A percentile compares a stretch with the other conserved stretches of the same genome.
These are phyloP conservation scores for Garrulus glandarius DNA, from an alignment of 2,797 vertebrate genomes.

Conservation along the genomic window DNA sequence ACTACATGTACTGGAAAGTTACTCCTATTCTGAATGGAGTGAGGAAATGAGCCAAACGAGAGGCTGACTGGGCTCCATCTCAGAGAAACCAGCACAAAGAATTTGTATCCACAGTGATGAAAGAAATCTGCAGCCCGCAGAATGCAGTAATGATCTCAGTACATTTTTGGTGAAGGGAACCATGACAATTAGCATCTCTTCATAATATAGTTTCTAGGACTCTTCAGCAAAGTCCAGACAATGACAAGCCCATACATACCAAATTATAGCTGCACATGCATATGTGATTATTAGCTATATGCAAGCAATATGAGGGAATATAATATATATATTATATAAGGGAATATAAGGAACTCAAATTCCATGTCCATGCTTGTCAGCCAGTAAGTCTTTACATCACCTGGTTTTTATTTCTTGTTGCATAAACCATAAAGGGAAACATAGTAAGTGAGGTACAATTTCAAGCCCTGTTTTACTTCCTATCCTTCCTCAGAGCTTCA, in stretches of 20 bases:
- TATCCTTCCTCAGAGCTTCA: background rate
- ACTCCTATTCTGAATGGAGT: background rate
- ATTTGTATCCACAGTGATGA: background rate
- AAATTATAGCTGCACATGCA: background rate
- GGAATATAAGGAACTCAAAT: background rate
- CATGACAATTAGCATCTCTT: background rate
- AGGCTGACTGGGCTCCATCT: rapidly evolving
- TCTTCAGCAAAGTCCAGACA: background rate
- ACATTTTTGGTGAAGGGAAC: background rate
- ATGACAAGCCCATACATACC: background rate
- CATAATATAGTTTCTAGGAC: background rate
- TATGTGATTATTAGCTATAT: background rate
- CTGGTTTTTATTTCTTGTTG: background rate
- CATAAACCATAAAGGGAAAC: background rate
- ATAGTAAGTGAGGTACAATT: background rate
- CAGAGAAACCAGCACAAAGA: background rate
- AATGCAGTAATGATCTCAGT: background rate
- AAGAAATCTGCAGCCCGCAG: background rate
- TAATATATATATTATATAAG: background rate
- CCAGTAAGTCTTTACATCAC: background rate
- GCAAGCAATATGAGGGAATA: background rate
- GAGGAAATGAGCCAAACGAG: background rate
- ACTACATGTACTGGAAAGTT: background rate
- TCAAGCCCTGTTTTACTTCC: background rate
- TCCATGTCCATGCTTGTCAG: background rate